A percentile compares a stretch with the other conserved stretches of the same genome.
These are phyloP conservation scores for Mactra quadrangularis DNA, from an alignment of 1,140 invertebrate species.

Conservation along the genomic window DNA sequence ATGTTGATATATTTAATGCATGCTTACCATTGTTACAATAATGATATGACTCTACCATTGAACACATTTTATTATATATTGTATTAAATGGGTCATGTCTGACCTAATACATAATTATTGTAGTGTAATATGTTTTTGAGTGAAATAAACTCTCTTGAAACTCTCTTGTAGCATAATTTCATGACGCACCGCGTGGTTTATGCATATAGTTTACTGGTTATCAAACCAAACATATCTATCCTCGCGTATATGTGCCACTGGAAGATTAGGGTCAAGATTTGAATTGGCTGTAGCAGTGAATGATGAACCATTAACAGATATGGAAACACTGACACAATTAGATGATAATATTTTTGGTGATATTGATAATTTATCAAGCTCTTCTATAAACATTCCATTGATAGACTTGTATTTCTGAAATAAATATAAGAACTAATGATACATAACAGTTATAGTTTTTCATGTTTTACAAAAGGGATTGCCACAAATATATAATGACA, in stretches of 20 bases:
- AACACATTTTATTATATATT: too few relatives aligned
- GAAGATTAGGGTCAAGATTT: slow-evolving; percentile 11
- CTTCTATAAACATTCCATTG: slow-evolving; percentile 45
- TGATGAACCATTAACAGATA: background rate
- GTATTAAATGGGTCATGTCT: too few relatives aligned
- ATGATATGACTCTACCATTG: too few relatives aligned
- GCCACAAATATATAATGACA: background rate
- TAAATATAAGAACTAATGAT: background rate
- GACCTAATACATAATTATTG: too few relatives aligned
- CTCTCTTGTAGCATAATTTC: too few relatives aligned
- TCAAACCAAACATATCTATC: slow-evolving; percentile 56
- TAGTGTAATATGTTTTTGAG: too few relatives aligned
- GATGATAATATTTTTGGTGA: slow-evolving; percentile 31
- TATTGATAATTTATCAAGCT: slow-evolving; percentile 8
- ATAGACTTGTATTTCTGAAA: slow-evolving; percentile 50
- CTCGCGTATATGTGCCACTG: slow-evolving; percentile 24
- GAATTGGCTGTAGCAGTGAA: slow-evolving; percentile 22
- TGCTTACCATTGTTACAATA: too few relatives aligned
- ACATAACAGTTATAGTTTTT: background rate
- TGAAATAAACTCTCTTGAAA: too few relatives aligned
- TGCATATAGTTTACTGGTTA: too few relatives aligned
- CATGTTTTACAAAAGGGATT: background rate
- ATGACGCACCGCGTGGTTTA: too few relatives aligned
- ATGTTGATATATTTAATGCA: too few relatives aligned
- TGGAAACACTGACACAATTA: slow-evolving; percentile 18